Conservation (phyloP, 2,797 vertebrate genomes). For the Chromis chromis region DNA sequence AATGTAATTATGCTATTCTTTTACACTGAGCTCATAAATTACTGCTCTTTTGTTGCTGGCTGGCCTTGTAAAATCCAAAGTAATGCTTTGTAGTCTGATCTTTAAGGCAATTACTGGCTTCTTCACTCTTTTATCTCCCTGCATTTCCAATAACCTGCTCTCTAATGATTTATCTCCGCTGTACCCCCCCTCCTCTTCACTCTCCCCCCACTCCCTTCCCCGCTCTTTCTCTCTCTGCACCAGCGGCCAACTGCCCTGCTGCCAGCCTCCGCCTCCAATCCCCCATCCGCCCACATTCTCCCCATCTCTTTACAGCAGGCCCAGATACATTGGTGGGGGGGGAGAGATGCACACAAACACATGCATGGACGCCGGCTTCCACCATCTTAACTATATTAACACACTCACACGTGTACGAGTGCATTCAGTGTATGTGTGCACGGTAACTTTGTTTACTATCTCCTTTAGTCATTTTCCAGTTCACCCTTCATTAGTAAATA, state of each 20-base stretch:
- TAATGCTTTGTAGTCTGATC: slow-evolving; percentile 99
- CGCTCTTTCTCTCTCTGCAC: slow-evolving; percentile 66
- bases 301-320: slow-evolving; percentile 66
- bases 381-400: slow-evolving; percentile 61
- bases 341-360: slow-evolving; percentile 43
- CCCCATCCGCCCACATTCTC: slow-evolving; percentile 77
- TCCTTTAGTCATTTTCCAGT: slow-evolving; percentile 74
- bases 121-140: slow-evolving; percentile 91
- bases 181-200: slow-evolving; percentile 49
- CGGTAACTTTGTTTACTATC: slow-evolving; percentile 70
- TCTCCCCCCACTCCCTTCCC: slow-evolving; percentile 42
- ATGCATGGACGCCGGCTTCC: slow-evolving; percentile 51
- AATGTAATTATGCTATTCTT: slow-evolving; percentile 99
- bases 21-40: slow-evolving; percentile 99
- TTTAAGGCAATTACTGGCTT: slow-evolving; percentile 99
- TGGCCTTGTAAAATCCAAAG: slow-evolving; percentile 99
- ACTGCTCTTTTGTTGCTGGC: slow-evolving; percentile 98
- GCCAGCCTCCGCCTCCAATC: slow-evolving; percentile 71
- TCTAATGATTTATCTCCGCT: slow-evolving; percentile 88
- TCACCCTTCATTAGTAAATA: slow-evolving; percentile 72
- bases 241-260: slow-evolving; percentile 75
- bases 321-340: slow-evolving; percentile 54
- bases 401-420: slow-evolving; percentile 38
- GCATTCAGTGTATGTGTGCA: slow-evolving; percentile 22
- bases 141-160: slow-evolving; percentile 93